phyloP scores from a whole-genome alignment of 2,797 vertebrate species.

The Syngnathus acus region DNA sequence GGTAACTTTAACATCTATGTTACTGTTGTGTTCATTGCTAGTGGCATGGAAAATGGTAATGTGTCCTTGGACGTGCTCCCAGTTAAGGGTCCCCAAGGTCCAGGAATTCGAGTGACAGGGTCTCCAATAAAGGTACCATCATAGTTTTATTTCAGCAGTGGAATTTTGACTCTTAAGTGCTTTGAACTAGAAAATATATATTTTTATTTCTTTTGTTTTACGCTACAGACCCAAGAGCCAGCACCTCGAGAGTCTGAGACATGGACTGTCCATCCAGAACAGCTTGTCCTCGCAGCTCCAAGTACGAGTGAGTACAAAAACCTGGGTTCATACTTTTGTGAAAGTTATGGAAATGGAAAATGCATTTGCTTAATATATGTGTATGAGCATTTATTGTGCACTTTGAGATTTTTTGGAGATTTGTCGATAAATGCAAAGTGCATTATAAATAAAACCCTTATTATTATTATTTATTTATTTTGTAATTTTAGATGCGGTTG shows the following conservation, averaged over 20 bases:
- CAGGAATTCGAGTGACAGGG: constrained; percentile 50
- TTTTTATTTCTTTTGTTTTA: background rate
- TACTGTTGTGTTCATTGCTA: constrained; percentile 37
- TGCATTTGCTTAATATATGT: no score
- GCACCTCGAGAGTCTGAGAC: constrained; percentile 45
- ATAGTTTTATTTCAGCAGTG: background rate
- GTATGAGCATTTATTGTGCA: no score
- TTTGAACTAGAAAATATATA: background rate
- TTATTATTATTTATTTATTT: background rate
- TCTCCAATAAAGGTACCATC: constrained; percentile 46
- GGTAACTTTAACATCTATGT: background rate
- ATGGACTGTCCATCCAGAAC: constrained; percentile 81
- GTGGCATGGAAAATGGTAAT: constrained; percentile 61
- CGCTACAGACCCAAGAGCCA: constrained; percentile 34
- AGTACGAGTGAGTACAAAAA: constrained; percentile 73
- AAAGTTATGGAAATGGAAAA: no score
- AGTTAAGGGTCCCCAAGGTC: constrained; percentile 88
- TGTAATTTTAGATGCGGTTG: constrained; percentile 61
- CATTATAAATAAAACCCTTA: no score
- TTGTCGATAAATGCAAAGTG: no score
- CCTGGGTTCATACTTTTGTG: no score
- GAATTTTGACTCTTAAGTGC: background rate
- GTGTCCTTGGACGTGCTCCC: constrained; percentile 87
- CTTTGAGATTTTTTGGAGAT: no score
- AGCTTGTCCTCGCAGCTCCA: constrained; percentile 74